A percentile compares a stretch with the other conserved stretches of the same genome.
These are phyloP conservation scores for Drosophila punjabiensis DNA, from an alignment of 1,140 invertebrate species.

Conservation along the genomic window DNA sequence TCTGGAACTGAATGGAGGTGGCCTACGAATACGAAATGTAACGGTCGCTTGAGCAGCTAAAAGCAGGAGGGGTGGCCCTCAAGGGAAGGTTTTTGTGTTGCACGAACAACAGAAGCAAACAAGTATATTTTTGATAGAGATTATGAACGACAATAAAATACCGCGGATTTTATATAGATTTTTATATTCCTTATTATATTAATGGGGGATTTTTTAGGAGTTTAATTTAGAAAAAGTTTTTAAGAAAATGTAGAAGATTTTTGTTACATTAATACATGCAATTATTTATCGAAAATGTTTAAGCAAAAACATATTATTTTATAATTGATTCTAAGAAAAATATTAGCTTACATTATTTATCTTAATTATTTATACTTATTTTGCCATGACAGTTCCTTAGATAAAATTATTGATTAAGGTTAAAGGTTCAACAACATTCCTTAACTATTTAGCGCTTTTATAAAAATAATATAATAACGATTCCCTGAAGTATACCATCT, in stretches of 20 bases:
- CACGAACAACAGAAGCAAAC: conserved; percentile 18
- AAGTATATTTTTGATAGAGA: conserved; percentile 7
- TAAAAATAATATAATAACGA: neutral
- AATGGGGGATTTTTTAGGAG: neutral
- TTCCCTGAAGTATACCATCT: too few species aligned
- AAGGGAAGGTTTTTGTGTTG: conserved; percentile 36
- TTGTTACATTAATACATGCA: neutral
- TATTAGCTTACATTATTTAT: too few species aligned
- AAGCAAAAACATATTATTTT: neutral
- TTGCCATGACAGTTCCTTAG: neutral
- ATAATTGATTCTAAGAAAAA: neutral
- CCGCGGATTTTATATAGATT: neutral
- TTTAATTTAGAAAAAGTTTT: neutral
- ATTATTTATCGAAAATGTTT: too few species aligned
- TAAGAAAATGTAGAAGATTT: neutral
- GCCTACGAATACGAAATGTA: conserved; percentile 54
- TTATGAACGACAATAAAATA: conserved; percentile 2
- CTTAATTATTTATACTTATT: neutral
- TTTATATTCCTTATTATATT: neutral
- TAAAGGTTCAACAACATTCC: neutral
- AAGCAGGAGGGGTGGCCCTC: conserved; percentile 16
- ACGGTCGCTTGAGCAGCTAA: conserved; percentile 54
- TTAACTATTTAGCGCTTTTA: neutral
- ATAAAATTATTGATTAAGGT: neutral
- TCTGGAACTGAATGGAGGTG: conserved; percentile 14